phyloP scores from a whole-genome alignment of 1,140 invertebrate genomes.

The Danaus melanippus region DNA sequence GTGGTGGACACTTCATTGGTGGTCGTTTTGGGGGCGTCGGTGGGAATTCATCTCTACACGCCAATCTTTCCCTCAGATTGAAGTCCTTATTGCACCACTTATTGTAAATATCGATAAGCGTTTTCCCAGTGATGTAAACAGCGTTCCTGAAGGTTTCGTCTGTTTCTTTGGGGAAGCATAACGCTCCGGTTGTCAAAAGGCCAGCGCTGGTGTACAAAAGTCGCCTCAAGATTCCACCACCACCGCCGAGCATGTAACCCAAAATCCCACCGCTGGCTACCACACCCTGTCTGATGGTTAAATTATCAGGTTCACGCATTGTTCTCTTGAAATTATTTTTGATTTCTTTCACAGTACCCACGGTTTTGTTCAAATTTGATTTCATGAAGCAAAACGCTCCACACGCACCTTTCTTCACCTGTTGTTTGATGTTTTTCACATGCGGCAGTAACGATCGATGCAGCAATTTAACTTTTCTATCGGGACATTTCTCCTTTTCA shows the following conservation, averaged over 20 bases:
- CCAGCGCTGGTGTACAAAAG: conserved; percentile 35
- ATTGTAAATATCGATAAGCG: conserved; percentile 34
- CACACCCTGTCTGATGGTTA: conserved; percentile 23
- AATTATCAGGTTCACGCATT: conserved; percentile 36
- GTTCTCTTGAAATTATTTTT: conserved; percentile 25
- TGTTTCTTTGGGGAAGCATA: conserved; percentile 51
- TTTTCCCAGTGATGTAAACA: conserved; percentile 27
- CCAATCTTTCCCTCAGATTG: conserved; percentile 30
- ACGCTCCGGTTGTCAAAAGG: conserved; percentile 29
- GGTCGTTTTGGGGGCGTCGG: conserved; percentile 14
- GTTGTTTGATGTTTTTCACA: conserved; percentile 25
- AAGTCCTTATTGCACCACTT: conserved; percentile 24
- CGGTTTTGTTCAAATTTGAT: conserved; percentile 2
- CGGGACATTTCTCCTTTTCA: conserved; percentile 33
- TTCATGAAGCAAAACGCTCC: conserved; percentile 18
- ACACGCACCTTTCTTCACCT: conserved; percentile 7
- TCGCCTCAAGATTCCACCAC: conserved; percentile 29
- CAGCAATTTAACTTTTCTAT: conserved; percentile 31
- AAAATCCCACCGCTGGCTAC: conserved; percentile 22
- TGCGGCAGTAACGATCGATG: conserved; percentile 35
- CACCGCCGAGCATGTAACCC: conserved; percentile 30
- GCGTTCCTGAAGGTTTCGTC: conserved; percentile 37
- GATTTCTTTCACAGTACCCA: conserved; percentile 8
- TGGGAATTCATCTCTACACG: conserved; percentile 44
- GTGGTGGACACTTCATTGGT: conserved; percentile 24